Conservation (phyloP, 2,797 vertebrate species). For the Microhierax caerulescens region DNA sequence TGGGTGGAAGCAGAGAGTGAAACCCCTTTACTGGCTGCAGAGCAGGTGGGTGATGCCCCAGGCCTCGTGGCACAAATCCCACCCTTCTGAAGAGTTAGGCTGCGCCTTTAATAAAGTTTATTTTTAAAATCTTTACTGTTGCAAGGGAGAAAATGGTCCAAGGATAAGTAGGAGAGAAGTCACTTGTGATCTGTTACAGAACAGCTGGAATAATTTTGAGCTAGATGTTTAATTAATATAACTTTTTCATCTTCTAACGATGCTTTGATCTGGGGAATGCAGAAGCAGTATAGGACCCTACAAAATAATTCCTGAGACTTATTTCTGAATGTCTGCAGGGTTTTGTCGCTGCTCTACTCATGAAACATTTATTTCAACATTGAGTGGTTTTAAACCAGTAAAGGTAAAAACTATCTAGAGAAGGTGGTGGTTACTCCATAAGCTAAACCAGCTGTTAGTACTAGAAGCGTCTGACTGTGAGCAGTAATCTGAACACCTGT, state of each 20-base stretch:
- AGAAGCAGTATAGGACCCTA: background rate
- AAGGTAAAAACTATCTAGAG: background rate
- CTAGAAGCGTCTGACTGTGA: background rate
- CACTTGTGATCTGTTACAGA: background rate
- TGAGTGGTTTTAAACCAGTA: background rate
- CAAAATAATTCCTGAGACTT: background rate
- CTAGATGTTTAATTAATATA: background rate
- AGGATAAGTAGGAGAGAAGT: background rate
- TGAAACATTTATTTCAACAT: background rate
- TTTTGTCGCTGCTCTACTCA: background rate
- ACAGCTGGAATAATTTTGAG: background rate
- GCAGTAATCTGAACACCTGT: background rate
- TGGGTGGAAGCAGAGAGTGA: background rate
- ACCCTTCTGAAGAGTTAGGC: background rate
- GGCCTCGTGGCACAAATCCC: background rate
- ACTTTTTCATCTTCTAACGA: background rate
- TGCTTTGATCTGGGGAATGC: slow-evolving; percentile 21
- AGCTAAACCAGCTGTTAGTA: background rate
- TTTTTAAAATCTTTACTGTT: background rate
- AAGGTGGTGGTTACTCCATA: background rate
- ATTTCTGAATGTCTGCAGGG: background rate
- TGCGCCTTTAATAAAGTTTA: background rate
- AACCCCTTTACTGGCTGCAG: background rate
- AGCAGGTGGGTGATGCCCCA: background rate
- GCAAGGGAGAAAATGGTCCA: background rate